Percentiles rank a stretch among this genome's conserved stretches.
phyloP scores from a whole-genome alignment of 1,140 invertebrate genomes.

The Conus ventricosus region DNA sequence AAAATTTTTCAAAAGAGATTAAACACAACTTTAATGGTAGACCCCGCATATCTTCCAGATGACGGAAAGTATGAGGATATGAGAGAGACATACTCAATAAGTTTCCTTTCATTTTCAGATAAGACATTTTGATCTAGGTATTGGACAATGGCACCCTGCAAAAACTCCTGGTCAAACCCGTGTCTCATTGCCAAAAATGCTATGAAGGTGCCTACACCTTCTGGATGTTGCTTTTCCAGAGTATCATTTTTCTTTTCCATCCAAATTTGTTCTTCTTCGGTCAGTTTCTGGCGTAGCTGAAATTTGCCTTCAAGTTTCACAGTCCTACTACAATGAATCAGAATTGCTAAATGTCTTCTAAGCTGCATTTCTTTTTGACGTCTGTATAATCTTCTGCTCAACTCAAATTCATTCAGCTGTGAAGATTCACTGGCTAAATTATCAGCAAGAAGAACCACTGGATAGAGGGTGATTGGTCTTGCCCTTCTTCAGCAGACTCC shows the following conservation, averaged over 20 bases:
- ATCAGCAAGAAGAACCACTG: slow-evolving; percentile 10
- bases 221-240: background rate
- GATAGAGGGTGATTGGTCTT: background rate
- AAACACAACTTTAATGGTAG: background rate
- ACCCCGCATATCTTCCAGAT: background rate
- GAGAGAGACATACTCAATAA: slow-evolving; percentile 2
- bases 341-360: background rate
- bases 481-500: slow-evolving; percentile 3
- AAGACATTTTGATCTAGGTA: background rate
- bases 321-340: background rate
- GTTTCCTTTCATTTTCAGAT: background rate
- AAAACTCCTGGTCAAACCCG: background rate
- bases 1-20: background rate
- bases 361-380: background rate
- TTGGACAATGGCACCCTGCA: background rate
- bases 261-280: background rate
- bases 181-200: background rate
- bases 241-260: background rate
- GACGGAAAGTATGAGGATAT: background rate
- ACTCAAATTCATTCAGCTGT: background rate
- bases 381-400: background rate
- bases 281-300: background rate
- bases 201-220: background rate
- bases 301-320: background rate
- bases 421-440: slow-evolving; percentile 1